Evolutionary conservation across 2,888 invertebrate species (phyloP).

Genomic region (Hetaerina titia): DNA sequence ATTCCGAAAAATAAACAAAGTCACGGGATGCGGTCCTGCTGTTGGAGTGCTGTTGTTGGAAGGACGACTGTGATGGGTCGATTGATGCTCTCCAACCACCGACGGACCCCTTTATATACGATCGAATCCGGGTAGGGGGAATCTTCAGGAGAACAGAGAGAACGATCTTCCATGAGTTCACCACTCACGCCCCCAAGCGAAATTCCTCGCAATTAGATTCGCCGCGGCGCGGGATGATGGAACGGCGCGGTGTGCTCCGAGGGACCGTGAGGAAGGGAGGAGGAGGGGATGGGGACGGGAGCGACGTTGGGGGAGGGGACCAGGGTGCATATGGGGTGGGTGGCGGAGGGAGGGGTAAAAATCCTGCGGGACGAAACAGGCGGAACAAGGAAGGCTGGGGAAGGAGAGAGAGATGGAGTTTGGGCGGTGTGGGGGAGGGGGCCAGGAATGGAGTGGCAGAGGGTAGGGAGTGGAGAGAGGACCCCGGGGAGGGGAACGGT

Average conservation of each 20-base stretch:
- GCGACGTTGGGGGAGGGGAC: not conserved
- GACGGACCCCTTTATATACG: conserved; percentile 61
- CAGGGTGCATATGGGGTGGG: not conserved
- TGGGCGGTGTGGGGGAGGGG: not conserved
- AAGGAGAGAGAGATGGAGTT: not conserved
- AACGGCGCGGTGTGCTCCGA: not conserved
- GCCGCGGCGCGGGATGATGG: conserved; percentile 28
- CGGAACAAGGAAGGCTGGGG: conserved; percentile 12
- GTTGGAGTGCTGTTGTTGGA: not conserved
- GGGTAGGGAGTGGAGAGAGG: conserved; percentile 35
- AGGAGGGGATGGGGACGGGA: not conserved
- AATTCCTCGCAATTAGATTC: conserved; percentile 66
- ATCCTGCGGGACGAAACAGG: not conserved
- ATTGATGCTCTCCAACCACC: conserved; percentile 56
- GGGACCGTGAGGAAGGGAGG: not conserved
- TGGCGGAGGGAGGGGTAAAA: not conserved
- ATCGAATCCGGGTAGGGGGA: conserved; percentile 54
- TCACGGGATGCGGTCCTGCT: not conserved
- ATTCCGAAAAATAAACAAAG: conserved; percentile 29
- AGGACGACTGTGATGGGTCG: not conserved
- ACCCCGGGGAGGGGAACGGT: no score
- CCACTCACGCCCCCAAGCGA: conserved; percentile 56
- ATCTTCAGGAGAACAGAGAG: conserved; percentile 32
- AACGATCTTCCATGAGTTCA: conserved; percentile 39
- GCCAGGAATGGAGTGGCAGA: not conserved